phyloP scores from a whole-genome alignment of 2,797 vertebrate species.

The Pygocentrus nattereri region DNA sequence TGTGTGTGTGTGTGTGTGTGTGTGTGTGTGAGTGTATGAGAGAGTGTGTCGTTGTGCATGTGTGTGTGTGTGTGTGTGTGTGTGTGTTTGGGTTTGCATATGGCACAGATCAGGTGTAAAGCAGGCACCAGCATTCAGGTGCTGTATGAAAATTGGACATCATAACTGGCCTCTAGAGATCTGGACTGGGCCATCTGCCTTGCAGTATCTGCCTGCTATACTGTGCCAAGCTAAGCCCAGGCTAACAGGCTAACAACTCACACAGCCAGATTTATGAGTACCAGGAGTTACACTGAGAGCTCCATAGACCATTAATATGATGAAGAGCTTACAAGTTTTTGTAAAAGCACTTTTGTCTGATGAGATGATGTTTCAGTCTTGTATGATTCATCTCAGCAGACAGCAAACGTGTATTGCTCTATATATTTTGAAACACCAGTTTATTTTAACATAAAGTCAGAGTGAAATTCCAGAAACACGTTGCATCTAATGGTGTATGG shows the following conservation, averaged over 20 bases:
- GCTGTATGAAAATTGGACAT: conserved; percentile 40
- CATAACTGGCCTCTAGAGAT: conserved; percentile 36
- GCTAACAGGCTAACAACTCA: conserved; percentile 22
- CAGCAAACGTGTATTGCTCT: background rate
- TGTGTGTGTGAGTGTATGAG: too few relatives aligned
- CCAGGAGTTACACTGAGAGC: conserved; percentile 26
- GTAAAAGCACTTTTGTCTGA: conserved; percentile 17
- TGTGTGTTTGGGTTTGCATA: conserved; percentile 16
- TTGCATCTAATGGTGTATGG: background rate
- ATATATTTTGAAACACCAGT: background rate
- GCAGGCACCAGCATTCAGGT: conserved; percentile 35
- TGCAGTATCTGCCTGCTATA: background rate
- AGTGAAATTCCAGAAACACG: background rate
- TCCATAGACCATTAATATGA: conserved; percentile 12
- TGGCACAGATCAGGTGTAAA: conserved; percentile 22
- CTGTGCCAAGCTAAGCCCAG: conserved; percentile 5
- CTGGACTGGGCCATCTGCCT: conserved; percentile 45
- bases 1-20: conserved; percentile 5
- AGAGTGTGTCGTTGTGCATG: too few relatives aligned
- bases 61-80: background rate
- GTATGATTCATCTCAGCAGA: conserved; percentile 1
- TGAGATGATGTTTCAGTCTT: background rate
- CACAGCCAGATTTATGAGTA: conserved; percentile 25
- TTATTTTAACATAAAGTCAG: background rate
- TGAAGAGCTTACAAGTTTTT: conserved; percentile 8